phyloP scores from a whole-genome alignment of 2,113 vertebrate genomes.

The Butorides virescens region DNA sequence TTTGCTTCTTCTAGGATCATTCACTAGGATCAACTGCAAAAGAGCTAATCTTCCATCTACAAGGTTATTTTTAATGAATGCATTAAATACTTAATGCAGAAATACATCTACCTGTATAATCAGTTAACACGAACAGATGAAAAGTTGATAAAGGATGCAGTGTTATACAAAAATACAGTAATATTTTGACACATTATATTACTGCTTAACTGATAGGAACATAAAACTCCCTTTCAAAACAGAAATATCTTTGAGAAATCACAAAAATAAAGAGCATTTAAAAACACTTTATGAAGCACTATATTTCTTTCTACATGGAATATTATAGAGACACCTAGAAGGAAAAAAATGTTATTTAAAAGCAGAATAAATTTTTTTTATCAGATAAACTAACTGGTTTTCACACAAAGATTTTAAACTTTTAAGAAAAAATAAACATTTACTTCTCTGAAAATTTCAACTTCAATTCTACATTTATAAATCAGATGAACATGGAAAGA shows the following conservation, averaged over 20 bases:
- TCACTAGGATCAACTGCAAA: constrained; percentile 1
- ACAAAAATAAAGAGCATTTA: not conserved
- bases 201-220: not conserved
- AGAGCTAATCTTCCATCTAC: not conserved
- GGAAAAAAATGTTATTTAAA: not conserved
- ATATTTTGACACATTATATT: not conserved
- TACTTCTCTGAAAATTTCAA: not conserved
- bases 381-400: not conserved
- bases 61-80: constrained; percentile 17
- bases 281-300: not conserved
- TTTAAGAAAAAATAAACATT: not conserved
- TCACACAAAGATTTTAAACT: not conserved
- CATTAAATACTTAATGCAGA: not conserved
- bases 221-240: not conserved
- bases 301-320: not conserved
- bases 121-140: not conserved
- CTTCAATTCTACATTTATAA: not conserved
- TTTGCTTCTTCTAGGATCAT: not conserved
- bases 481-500: not conserved
- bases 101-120: not conserved
- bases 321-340: not conserved
- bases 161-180: not conserved
- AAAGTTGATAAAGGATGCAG: not conserved
- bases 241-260: not conserved
- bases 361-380: not conserved